phyloP scores from a whole-genome alignment of 1,140 invertebrate species.

The Zaprionus kolodkinae region DNA sequence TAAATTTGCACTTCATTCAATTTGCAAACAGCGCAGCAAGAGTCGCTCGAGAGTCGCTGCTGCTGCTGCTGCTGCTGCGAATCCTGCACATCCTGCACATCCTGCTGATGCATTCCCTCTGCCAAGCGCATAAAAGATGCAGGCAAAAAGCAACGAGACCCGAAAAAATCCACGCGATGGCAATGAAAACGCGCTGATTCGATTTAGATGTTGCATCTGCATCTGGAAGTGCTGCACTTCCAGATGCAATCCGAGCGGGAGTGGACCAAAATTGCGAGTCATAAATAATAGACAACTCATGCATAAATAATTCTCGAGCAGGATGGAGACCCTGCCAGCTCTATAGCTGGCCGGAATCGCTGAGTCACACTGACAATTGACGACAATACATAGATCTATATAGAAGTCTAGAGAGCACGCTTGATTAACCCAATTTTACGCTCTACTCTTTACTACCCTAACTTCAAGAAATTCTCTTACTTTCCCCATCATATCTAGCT shows the following conservation, averaged over 20 bases:
- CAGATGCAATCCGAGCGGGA: not conserved
- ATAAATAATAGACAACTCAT: not conserved
- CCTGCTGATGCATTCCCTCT: conserved; percentile 23
- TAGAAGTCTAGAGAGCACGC: too few species aligned
- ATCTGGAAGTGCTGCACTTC: not conserved
- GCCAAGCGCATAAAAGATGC: conserved; percentile 3
- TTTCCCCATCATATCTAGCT: not conserved
- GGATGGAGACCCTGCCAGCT: not conserved
- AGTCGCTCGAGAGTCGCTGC: conserved; percentile 56
- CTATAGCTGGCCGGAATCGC: not conserved
- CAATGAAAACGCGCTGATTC: conserved; percentile 12
- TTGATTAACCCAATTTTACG: too few species aligned
- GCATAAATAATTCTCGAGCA: not conserved
- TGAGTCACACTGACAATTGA: not conserved
- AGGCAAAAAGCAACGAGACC: not conserved
- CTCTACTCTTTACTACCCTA: too few species aligned
- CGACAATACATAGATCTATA: not conserved
- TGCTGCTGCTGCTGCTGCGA: too few species aligned
- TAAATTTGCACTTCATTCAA: conserved; percentile 73
- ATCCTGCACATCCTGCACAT: conserved; percentile 1
- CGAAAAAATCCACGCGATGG: not conserved
- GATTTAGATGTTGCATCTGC: conserved; percentile 6
- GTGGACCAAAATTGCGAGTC: not conserved
- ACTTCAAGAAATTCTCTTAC: too few species aligned
- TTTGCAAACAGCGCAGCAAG: conserved; percentile 64